Evolutionary conservation across 2,888 invertebrate species (phyloP).

Genomic region (Nemoura dubitans): DNA sequence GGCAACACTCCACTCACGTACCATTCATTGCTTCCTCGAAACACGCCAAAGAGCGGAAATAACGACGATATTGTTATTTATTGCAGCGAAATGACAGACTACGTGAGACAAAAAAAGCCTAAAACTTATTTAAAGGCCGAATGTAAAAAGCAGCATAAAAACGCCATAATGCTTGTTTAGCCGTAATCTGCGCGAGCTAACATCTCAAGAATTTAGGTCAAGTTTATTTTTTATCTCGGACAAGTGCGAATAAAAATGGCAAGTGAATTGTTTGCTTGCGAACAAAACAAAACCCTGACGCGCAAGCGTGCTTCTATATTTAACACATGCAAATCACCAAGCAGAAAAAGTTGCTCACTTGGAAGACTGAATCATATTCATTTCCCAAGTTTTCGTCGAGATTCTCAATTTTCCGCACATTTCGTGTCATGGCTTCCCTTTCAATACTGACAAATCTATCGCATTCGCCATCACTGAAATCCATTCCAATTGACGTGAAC

Average conservation of each 20-base stretch:
- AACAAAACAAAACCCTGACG: conserved; percentile 7
- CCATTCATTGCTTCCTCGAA: neutral
- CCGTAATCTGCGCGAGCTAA: neutral
- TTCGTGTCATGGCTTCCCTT: neutral
- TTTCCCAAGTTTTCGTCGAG: neutral
- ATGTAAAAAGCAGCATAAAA: neutral
- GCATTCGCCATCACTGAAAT: neutral
- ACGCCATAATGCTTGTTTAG: neutral
- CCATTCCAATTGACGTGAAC: neutral
- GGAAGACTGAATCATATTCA: neutral
- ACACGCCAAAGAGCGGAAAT: neutral
- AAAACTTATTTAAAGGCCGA: neutral
- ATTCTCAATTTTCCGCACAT: neutral
- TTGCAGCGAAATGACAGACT: neutral
- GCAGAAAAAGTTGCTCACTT: neutral
- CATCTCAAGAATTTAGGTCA: neutral
- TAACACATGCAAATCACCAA: neutral
- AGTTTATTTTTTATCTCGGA: neutral
- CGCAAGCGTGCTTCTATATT: neutral
- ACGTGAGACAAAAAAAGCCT: neutral
- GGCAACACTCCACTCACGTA: no score
- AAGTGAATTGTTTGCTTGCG: neutral
- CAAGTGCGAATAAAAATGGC: conserved; percentile 12
- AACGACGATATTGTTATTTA: neutral
- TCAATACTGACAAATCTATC: neutral